Conservation (phyloP, 1,140 invertebrate genomes). For the Fopius arisanus region DNA sequence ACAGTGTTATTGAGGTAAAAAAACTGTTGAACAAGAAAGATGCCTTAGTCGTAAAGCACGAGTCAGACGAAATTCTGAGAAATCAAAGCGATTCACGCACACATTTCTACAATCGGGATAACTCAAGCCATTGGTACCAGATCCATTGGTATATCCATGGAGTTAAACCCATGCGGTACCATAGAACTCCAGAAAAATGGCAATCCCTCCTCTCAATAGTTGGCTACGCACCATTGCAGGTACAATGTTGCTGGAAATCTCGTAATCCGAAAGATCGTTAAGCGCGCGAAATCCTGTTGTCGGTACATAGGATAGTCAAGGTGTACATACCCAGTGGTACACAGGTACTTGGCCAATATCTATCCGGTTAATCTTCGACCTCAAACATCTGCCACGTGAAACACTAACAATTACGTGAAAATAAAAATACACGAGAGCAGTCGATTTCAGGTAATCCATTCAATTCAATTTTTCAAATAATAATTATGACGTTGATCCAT, state of each 20-base stretch:
- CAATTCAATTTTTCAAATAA: too few species aligned
- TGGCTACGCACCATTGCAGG: constrained; percentile 2
- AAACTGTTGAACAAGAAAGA: not conserved
- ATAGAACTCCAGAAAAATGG: not conserved
- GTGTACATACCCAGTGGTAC: not conserved
- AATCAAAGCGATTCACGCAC: constrained; percentile 6
- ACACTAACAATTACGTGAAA: not conserved
- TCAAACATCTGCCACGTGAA: constrained; percentile 10
- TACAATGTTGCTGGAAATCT: constrained; percentile 9
- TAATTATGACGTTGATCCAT: too few species aligned
- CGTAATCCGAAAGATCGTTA: constrained; percentile 13
- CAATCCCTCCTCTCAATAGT: not conserved
- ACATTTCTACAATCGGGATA: not conserved
- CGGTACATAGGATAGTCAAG: not conserved
- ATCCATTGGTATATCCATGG: not conserved
- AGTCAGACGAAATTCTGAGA: constrained; percentile 6
- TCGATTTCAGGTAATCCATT: not conserved
- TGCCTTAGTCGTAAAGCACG: not conserved
- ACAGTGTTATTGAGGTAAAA: not conserved
- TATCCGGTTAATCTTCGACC: not conserved
- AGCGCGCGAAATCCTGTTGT: not conserved
- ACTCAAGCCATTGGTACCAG: not conserved
- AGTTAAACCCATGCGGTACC: constrained; percentile 1
- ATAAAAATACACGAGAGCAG: not conserved
- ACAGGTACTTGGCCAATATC: not conserved